These are phyloP conservation scores for Drosophila demipolita DNA, from an alignment of 2,888 invertebrate genomes.

Conservation along the genomic window DNA sequence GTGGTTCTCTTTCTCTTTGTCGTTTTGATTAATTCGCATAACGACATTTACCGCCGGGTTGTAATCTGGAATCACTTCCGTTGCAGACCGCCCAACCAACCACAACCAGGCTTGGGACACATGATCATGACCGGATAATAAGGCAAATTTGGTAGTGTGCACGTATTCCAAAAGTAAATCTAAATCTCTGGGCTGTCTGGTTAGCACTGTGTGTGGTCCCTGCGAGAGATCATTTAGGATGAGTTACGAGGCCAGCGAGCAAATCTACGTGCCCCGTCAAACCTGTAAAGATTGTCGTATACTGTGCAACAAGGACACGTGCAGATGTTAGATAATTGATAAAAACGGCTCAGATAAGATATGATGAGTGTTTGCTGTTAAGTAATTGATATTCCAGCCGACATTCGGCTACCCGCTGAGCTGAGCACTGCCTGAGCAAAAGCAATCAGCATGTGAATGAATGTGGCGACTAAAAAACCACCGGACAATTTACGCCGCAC, in stretches of 20 bases:
- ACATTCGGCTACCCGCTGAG: slow-evolving; percentile 62
- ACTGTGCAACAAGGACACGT: slow-evolving; percentile 60
- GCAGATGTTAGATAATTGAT: slow-evolving; percentile 66
- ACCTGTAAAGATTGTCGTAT: slow-evolving; percentile 25
- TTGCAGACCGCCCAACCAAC: slow-evolving; percentile 41
- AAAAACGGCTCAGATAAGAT: slow-evolving; percentile 61
- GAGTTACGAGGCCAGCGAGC: slow-evolving; percentile 68
- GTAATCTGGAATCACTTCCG: slow-evolving; percentile 57
- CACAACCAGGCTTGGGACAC: slow-evolving; percentile 9
- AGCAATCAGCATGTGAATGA: slow-evolving; percentile 42
- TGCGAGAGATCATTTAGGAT: slow-evolving; percentile 63
- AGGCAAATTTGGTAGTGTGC: slow-evolving; percentile 66
- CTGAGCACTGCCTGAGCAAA: slow-evolving; percentile 52
- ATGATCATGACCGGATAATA: slow-evolving; percentile 62
- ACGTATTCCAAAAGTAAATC: slow-evolving; percentile 47
- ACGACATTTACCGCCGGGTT: slow-evolving; percentile 29
- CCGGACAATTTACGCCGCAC: slow-evolving; percentile 73
- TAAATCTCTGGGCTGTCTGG: slow-evolving; percentile 19
- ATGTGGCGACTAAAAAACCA: slow-evolving; percentile 56
- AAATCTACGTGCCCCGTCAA: slow-evolving; percentile 53
- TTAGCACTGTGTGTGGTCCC: slow-evolving; percentile 40
- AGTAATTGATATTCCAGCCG: slow-evolving; percentile 75
- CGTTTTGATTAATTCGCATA: slow-evolving; percentile 55
- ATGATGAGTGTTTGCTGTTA: slow-evolving; percentile 36
- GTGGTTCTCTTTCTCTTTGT: slow-evolving; percentile 3